phyloP scores from a whole-genome alignment of 2,113 vertebrate genomes.

The Cololabis saira region DNA sequence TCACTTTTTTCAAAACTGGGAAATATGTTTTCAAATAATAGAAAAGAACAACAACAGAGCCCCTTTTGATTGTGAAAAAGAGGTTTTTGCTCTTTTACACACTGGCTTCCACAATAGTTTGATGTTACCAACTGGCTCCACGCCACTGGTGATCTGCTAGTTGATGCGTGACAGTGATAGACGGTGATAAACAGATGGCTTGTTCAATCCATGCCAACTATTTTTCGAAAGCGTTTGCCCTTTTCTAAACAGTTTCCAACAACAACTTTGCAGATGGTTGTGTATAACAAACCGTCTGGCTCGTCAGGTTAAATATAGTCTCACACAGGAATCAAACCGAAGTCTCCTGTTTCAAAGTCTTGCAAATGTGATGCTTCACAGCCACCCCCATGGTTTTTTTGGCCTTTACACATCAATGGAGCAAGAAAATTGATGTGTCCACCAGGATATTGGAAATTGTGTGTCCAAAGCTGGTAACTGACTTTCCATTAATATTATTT shows the following conservation, averaged over 20 bases:
- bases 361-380: neutral
- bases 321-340: neutral
- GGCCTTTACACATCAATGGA: constrained; percentile 2
- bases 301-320: neutral
- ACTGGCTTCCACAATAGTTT: neutral
- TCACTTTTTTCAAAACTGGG: no score
- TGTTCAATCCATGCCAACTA: neutral
- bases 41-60: neutral
- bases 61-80: neutral
- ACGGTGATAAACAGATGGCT: constrained; percentile 3
- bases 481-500: no score
- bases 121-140: neutral
- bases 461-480: no score
- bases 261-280: neutral
- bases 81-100: neutral
- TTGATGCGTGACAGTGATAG: neutral
- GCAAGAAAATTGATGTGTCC: no score
- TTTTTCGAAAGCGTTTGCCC: neutral
- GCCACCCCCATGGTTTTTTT: neutral
- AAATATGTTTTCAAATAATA: neutral
- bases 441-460: no score
- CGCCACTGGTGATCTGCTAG: neutral
- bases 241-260: neutral
- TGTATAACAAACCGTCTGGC: neutral
- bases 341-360: neutral